Percentiles rank a stretch among this genome's conserved stretches.
phyloP scores from a whole-genome alignment of 2,797 vertebrate genomes.

The Garrulus glandarius region DNA sequence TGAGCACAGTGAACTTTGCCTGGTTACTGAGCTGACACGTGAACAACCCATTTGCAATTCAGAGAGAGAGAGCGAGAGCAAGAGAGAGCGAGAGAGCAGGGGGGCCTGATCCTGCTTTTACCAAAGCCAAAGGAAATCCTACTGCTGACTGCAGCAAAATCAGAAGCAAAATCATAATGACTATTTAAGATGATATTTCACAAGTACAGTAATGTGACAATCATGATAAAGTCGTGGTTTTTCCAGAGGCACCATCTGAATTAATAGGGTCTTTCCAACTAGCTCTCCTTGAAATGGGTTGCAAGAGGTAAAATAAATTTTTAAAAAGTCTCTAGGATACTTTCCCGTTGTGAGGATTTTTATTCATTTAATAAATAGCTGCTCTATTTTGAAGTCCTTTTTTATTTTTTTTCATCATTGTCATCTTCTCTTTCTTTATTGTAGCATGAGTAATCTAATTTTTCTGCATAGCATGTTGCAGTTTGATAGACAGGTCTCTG shows the following conservation, averaged over 20 bases:
- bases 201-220: slow-evolving; percentile 22
- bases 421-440: slow-evolving; percentile 28
- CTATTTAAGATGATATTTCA: slow-evolving; percentile 11
- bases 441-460: slow-evolving; percentile 73
- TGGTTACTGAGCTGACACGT: slow-evolving; percentile 28
- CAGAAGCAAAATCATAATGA: slow-evolving; percentile 9
- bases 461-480: slow-evolving; percentile 66
- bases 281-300: not conserved
- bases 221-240: slow-evolving; percentile 22
- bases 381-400: slow-evolving; percentile 14
- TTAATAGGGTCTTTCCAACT: slow-evolving; percentile 16
- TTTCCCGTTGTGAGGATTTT: not conserved
- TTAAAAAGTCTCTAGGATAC: not conserved
- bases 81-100: not conserved
- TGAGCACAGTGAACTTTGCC: slow-evolving; percentile 5
- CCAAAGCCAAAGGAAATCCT: slow-evolving; percentile 42
- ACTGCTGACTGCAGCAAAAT: slow-evolving; percentile 36
- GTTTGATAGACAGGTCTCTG: slow-evolving; percentile 74
- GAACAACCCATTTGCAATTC: slow-evolving; percentile 38
- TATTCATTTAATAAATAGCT: slow-evolving; percentile 53
- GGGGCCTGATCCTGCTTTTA: not conserved
- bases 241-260: slow-evolving; percentile 17
- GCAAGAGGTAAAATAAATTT: not conserved
- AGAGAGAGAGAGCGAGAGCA: not conserved
- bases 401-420: not conserved